phyloP scores from a whole-genome alignment of 2,888 invertebrate genomes.

The Tetranychus truncatus region DNA sequence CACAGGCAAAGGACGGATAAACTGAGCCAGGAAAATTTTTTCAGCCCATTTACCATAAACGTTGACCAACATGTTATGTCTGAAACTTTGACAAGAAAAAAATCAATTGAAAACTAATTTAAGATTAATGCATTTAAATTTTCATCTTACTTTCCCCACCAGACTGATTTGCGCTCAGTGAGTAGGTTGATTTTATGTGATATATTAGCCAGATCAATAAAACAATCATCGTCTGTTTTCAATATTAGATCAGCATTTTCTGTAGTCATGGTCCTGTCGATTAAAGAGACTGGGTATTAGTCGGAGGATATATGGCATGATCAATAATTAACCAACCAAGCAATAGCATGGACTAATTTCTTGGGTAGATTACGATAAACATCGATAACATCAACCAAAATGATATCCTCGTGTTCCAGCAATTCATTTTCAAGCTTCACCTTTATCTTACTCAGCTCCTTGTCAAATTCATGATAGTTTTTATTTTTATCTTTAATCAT shows the following conservation, averaged over 20 bases:
- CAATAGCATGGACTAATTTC: conserved; percentile 14
- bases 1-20: conserved; percentile 34
- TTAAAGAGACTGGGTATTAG: background rate
- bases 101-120: background rate
- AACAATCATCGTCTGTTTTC: conserved; percentile 34
- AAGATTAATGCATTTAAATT: background rate
- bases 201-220: conserved; percentile 29
- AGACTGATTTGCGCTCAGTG: background rate
- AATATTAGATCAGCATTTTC: conserved; percentile 26
- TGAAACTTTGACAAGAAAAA: conserved; percentile 28
- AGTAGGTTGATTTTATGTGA: conserved; percentile 24
- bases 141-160: conserved; percentile 20
- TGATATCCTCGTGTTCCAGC: conserved; percentile 11
- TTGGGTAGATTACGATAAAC: conserved; percentile 18
- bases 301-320: background rate
- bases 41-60: conserved; percentile 34
- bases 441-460: background rate
- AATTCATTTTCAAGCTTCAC: background rate
- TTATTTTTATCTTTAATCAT: background rate
- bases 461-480: background rate
- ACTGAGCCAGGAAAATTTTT: conserved; percentile 28
- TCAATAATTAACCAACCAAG: background rate
- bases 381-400: conserved; percentile 16
- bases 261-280: background rate
- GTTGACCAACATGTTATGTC: conserved; percentile 32